phyloP scores from a whole-genome alignment of 2,888 invertebrate species.

The Caenorhabditis afra region DNA sequence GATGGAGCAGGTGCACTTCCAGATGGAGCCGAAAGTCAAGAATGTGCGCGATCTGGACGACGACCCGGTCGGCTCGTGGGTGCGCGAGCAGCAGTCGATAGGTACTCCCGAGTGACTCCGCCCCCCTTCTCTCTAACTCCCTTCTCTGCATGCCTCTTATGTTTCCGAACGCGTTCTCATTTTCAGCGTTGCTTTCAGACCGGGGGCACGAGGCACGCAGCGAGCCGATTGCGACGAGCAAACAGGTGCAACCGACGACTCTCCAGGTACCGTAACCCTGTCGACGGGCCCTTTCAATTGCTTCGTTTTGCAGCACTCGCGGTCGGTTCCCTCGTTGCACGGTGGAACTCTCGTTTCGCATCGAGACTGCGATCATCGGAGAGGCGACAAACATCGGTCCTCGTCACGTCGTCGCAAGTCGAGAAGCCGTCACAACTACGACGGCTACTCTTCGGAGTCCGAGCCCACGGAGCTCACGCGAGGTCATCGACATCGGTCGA shows the following conservation, averaged over 20 bases:
- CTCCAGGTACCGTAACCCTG: conserved; percentile 22
- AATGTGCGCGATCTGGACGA: conserved; percentile 55
- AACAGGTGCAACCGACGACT: conserved; percentile 53
- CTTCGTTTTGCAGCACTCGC: conserved; percentile 67
- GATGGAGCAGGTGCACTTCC: conserved; percentile 42
- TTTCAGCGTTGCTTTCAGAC: conserved; percentile 63
- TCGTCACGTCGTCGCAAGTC: conserved; percentile 67
- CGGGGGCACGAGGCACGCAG: conserved; percentile 64
- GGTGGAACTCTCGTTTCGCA: conserved; percentile 68
- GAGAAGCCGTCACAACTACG: conserved; percentile 56
- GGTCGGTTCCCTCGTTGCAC: conserved; percentile 76
- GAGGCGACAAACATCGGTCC: conserved; percentile 43
- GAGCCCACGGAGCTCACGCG: conserved; percentile 56
- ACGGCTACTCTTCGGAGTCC: conserved; percentile 60
- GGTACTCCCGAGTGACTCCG: conserved; percentile 34
- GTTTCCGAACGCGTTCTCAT: conserved; percentile 50
- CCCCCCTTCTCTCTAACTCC: conserved; percentile 30
- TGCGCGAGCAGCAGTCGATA: conserved; percentile 66
- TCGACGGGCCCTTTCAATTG: too few species aligned
- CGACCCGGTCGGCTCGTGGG: conserved; percentile 72
- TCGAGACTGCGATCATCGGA: conserved; percentile 60
- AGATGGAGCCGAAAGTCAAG: conserved; percentile 48
- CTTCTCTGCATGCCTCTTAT: conserved; percentile 48
- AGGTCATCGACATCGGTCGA: conserved; percentile 47
- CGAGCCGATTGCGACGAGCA: conserved; percentile 64